Percentiles rank a stretch among this genome's conserved stretches.
Evolutionary conservation across 2,113 vertebrate genomes (phyloP).

Genomic region (Saccopteryx bilineata): DNA sequence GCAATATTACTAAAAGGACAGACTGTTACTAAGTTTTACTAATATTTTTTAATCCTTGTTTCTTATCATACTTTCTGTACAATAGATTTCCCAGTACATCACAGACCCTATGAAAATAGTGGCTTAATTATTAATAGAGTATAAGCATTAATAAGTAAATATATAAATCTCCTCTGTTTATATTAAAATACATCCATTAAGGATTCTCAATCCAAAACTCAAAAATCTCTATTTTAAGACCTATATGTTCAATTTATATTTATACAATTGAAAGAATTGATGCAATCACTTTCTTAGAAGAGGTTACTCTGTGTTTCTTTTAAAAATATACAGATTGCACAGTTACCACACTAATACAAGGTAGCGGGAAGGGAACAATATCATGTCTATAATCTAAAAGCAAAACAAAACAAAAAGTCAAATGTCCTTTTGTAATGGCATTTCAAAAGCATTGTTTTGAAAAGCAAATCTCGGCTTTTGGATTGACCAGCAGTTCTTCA

Average conservation of each 20-base stretch:
- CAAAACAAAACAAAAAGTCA: conserved; percentile 48
- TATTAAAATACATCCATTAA: conserved; percentile 45
- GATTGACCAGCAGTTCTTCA: conserved; percentile 48
- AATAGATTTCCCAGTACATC: not conserved
- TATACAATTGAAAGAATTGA: conserved; percentile 27
- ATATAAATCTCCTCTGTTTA: conserved; percentile 57
- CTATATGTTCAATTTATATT: conserved; percentile 64
- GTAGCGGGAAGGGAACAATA: not conserved
- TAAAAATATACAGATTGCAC: conserved; percentile 59
- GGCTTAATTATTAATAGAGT: conserved; percentile 69
- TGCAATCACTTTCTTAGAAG: conserved; percentile 48
- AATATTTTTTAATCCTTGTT: not conserved
- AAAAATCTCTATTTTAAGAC: conserved; percentile 43
- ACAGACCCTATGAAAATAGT: conserved; percentile 5
- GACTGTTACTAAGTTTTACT: not conserved
- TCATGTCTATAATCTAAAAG: conserved; percentile 60
- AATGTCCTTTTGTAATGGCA: conserved; percentile 20
- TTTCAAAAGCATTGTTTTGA: conserved; percentile 58
- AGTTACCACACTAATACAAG: conserved; percentile 57
- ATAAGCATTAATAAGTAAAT: conserved; percentile 66
- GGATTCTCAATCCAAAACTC: conserved; percentile 52
- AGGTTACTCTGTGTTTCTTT: conserved; percentile 3
- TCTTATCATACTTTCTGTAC: not conserved
- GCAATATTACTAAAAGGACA: not conserved
- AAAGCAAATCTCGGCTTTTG: not conserved